Evolutionary conservation across 2,113 vertebrate genomes (phyloP), one percentile per base, ranked within the genome.

Genomic region (Alexandromys fortis): DNA sequence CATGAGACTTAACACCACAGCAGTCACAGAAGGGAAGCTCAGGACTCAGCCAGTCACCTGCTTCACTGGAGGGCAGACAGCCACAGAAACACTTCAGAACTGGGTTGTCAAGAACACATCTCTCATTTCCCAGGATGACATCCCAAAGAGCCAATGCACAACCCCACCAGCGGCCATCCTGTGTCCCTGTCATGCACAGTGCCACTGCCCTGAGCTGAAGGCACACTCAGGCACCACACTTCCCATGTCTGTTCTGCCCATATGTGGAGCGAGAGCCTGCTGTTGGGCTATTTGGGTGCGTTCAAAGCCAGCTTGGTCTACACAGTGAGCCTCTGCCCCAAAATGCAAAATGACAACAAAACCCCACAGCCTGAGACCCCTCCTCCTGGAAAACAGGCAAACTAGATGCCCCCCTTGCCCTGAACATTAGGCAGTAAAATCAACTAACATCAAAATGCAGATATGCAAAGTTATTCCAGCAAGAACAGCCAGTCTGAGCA

Each of bases 401-500:
- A 97, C 76, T 35, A 85, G 75, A 86, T 75, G 9, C 42, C 24
- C 42, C 42, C 1, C 35, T 14, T 45, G 19, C 65, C 26, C 78
- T 65, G 16, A 73, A 35, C 17, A 82, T 52, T 38, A 68, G 63
- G 81, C 55, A 94, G 89, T 61, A 89, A 97, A 94, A 97, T 97
- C 88, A 95, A 95, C 30, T 28, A 76, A 76, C 67, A 86, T 65
- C 49, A 65, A 96, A 97, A 90, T 58, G 93, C 89, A 65, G 58
- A 85, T 45, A 95, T 82, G 95, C 79, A 92, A 95, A 97, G 12
- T 92, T 49, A 86, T 90, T 33, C 92, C 89, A 90, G 49, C 9
- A 38, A 75, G 33, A 91, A 92, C 26, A 65, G 24, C 72, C 5
- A 35, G 49, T 42, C 49, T 24, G 30, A 86, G 52, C 63, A 42